Percentiles rank a stretch among this genome's conserved stretches.
phyloP scores from a whole-genome alignment of 2,888 invertebrate species.

The Omphaloscelis lunosa region DNA sequence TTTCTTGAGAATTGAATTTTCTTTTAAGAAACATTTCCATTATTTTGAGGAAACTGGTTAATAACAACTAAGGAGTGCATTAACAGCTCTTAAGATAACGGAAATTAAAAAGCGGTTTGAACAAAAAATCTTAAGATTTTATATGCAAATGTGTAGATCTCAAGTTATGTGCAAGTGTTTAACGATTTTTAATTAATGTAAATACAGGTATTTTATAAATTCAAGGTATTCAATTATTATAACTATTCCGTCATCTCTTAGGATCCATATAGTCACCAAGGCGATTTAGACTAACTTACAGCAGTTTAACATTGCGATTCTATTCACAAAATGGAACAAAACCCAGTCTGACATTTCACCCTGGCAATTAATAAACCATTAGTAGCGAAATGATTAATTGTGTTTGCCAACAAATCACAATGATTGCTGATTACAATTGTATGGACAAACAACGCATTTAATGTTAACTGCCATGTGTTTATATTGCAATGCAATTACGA shows the following conservation, averaged over 20 bases:
- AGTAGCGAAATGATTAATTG: slow-evolving; percentile 48
- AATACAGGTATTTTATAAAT: background rate
- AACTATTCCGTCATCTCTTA: background rate
- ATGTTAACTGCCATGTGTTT: slow-evolving; percentile 15
- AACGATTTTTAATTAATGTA: too few species aligned
- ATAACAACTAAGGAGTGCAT: background rate
- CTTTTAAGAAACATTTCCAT: slow-evolving; percentile 2
- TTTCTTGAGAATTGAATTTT: background rate
- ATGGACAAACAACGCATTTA: slow-evolving; percentile 33
- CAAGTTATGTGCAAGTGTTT: background rate
- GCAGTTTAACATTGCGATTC: slow-evolving; percentile 8
- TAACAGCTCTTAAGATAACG: slow-evolving; percentile 11
- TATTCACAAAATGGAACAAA: slow-evolving; percentile 28
- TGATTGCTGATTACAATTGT: slow-evolving; percentile 36
- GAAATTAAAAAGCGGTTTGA: background rate
- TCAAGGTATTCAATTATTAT: background rate
- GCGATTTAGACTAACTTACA: background rate
- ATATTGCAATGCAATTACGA: slow-evolving; percentile 9
- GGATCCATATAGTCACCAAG: background rate
- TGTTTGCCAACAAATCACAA: slow-evolving; percentile 43
- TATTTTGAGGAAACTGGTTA: slow-evolving; percentile 3
- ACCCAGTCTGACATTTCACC: background rate
- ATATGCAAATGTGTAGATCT: background rate
- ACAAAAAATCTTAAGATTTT: background rate
- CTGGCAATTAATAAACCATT: slow-evolving; percentile 50